Conservation (phyloP, 2,888 invertebrate genomes). For the Caenorhabditis sp. region DNA sequence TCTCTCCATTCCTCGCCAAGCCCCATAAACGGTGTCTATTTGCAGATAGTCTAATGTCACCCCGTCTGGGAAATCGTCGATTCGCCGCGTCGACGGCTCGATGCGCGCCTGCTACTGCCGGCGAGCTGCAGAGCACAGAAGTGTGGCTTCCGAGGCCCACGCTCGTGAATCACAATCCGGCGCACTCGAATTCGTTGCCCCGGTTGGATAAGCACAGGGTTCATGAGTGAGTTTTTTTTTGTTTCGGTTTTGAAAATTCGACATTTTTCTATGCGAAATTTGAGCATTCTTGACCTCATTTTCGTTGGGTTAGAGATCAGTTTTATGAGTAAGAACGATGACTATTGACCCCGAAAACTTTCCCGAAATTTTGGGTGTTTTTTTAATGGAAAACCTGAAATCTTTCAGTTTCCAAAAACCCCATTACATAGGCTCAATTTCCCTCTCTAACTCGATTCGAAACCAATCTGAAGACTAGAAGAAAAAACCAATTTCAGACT, state of each 20-base stretch:
- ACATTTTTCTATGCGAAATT: no score
- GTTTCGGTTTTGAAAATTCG: no score
- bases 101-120: constrained; percentile 46
- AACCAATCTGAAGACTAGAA: neutral
- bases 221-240: constrained; percentile 46
- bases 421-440: no score
- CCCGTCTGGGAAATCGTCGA: constrained; percentile 79
- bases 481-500: neutral
- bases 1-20: no score
- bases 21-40: constrained; percentile 30
- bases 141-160: constrained; percentile 75
- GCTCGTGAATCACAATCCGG: constrained; percentile 67
- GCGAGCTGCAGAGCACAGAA: constrained; percentile 40
- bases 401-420: no score
- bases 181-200: constrained; percentile 75
- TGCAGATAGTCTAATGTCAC: constrained; percentile 81
- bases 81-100: constrained; percentile 49
- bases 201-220: constrained; percentile 71
- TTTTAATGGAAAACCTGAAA: no score
- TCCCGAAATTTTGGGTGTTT: no score
- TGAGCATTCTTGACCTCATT: no score
- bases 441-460: neutral
- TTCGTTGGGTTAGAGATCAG: no score
- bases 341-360: no score
- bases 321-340: no score